Evolutionary conservation across 2,888 invertebrate genomes (phyloP).

Genomic region (Erebia palarica): DNA sequence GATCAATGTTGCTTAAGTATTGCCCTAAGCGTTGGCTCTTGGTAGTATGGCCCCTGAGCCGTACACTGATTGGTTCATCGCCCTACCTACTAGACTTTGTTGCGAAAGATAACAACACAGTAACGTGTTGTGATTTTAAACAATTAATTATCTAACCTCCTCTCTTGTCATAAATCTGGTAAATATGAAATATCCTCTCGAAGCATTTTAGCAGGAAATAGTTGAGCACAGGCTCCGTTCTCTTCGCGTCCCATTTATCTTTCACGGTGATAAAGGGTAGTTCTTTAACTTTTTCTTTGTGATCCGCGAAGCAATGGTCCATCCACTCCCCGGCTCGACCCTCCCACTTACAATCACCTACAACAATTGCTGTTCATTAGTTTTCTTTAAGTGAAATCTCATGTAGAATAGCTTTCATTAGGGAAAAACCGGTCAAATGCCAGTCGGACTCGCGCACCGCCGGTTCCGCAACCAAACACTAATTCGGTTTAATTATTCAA

Average conservation of each 20-base stretch:
- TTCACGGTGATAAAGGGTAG: constrained; percentile 76
- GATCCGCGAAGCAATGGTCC: constrained; percentile 81
- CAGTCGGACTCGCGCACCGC: too few species aligned
- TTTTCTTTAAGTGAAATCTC: neutral
- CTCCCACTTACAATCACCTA: constrained; percentile 82
- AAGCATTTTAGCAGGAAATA: constrained; percentile 74
- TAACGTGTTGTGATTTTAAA: too few species aligned
- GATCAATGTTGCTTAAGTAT: too few species aligned
- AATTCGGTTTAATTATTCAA: too few species aligned
- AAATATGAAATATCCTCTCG: constrained; percentile 76
- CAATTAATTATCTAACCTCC: constrained; percentile 53
- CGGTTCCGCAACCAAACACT: too few species aligned
- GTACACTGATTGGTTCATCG: too few species aligned
- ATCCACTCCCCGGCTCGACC: constrained; percentile 84
- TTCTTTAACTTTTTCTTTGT: constrained; percentile 77
- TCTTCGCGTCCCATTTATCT: constrained; percentile 75
- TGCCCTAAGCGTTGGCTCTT: too few species aligned
- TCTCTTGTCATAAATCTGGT: constrained; percentile 78
- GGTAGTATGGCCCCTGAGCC: too few species aligned
- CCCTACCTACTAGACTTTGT: neutral
- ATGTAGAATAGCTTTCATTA: too few species aligned
- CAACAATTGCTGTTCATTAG: constrained; percentile 19
- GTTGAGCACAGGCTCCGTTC: constrained; percentile 73
- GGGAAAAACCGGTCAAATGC: too few species aligned
- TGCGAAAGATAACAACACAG: too few species aligned